Evolutionary conservation across 2,888 invertebrate species (phyloP).

Genomic region (Amorpha juglandis): DNA sequence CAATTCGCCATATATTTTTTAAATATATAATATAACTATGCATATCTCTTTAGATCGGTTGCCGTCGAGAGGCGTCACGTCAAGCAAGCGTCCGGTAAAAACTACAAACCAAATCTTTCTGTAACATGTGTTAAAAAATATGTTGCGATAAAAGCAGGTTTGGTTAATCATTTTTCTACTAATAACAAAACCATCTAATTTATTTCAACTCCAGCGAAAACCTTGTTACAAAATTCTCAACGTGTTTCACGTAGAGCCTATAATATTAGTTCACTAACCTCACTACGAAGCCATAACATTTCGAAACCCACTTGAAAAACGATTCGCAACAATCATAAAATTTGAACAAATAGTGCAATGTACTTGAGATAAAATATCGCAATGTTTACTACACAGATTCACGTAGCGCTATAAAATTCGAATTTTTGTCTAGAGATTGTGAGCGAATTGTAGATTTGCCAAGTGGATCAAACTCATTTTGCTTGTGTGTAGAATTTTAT

Average conservation of each 20-base stretch:
- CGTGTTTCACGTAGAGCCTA: background rate
- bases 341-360: conserved; percentile 17
- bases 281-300: background rate
- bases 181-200: too few species aligned
- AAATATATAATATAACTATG: too few species aligned
- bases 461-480: conserved; percentile 14
- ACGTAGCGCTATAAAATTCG: background rate
- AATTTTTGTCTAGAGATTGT: background rate
- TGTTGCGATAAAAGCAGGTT: too few species aligned
- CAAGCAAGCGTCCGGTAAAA: too few species aligned
- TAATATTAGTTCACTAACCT: background rate
- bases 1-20: too few species aligned
- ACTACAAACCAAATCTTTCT: too few species aligned
- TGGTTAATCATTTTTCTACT: too few species aligned
- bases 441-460: conserved; percentile 7
- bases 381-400: background rate
- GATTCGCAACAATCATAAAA: conserved; percentile 9
- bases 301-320: conserved; percentile 1
- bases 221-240: background rate
- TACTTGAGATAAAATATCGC: background rate
- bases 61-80: too few species aligned
- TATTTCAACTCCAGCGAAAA: too few species aligned
- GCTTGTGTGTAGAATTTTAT: background rate
- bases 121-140: too few species aligned
- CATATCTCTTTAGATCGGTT: too few species aligned